phyloP scores from a whole-genome alignment of 2,113 vertebrate genomes.

The Mormyrus lacerda region DNA sequence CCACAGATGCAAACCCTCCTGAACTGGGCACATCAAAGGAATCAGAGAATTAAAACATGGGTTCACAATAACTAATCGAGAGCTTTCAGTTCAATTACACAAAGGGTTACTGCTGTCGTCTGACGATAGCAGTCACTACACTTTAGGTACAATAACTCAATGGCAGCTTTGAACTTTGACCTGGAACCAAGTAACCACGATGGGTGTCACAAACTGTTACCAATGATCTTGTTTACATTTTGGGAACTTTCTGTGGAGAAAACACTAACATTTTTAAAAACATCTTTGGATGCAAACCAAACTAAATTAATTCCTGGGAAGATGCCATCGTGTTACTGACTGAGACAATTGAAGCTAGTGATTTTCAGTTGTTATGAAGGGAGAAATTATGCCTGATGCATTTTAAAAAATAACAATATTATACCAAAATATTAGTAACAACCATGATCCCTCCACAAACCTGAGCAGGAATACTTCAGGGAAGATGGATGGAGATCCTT shows the following conservation, averaged over 20 bases:
- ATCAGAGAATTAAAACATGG: slow-evolving; percentile 16
- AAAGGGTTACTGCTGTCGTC: background rate
- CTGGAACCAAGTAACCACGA: background rate
- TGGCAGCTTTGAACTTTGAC: background rate
- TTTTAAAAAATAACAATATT: background rate
- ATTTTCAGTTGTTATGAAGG: background rate
- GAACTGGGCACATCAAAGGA: slow-evolving; percentile 17
- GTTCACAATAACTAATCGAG: slow-evolving; percentile 20
- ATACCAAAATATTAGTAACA: background rate
- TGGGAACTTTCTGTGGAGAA: background rate
- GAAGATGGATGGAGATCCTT: background rate
- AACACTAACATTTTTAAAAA: background rate
- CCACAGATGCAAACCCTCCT: slow-evolving; percentile 21
- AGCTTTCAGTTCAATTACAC: slow-evolving; percentile 14
- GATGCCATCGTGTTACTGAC: background rate
- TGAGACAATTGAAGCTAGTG: background rate
- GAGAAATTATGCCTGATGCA: background rate
- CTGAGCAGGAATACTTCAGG: background rate
- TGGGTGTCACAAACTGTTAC: background rate
- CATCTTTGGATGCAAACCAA: background rate
- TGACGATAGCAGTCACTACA: background rate
- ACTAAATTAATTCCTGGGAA: background rate
- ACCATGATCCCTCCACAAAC: background rate
- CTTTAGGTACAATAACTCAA: background rate
- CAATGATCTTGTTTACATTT: background rate